These are phyloP conservation scores for Heliothis peltigera DNA, from an alignment of 2,888 invertebrate genomes.

Conservation along the genomic window DNA sequence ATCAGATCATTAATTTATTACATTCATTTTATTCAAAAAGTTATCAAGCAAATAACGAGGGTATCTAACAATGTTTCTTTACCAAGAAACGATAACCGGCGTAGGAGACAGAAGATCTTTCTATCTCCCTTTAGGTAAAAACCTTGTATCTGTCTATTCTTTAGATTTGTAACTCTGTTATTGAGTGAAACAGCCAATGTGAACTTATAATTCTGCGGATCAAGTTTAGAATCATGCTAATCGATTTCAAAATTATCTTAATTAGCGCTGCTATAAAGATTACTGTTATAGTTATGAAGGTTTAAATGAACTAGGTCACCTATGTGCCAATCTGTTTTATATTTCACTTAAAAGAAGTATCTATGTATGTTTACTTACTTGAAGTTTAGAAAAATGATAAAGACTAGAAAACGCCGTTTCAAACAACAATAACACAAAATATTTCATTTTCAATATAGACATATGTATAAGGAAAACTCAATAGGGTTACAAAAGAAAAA, in stretches of 20 bases:
- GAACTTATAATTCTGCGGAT: constrained; percentile 7
- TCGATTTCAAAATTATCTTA: constrained; percentile 15
- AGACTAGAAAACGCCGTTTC: not conserved
- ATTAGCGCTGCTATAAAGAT: constrained; percentile 3
- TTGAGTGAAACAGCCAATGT: constrained; percentile 35
- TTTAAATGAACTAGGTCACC: not conserved
- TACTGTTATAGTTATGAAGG: not conserved
- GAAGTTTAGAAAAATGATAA: not conserved
- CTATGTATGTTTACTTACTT: not conserved
- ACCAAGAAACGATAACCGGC: constrained; percentile 33
- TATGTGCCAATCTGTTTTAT: too few relatives aligned
- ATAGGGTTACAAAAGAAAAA: constrained; percentile 76
- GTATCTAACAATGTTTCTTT: constrained; percentile 40
- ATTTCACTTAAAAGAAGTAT: too few relatives aligned
- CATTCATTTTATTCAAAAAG: constrained; percentile 37
- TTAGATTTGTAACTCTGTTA: constrained; percentile 9
- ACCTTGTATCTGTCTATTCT: constrained; percentile 25
- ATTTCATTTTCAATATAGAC: not conserved
- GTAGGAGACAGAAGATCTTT: constrained; percentile 29
- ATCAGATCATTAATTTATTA: constrained; percentile 50
- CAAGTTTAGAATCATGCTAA: not conserved
- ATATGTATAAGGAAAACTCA: constrained; percentile 50
- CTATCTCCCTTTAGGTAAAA: constrained; percentile 19
- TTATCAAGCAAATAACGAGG: constrained; percentile 15
- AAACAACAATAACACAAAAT: not conserved